Evolutionary conservation across 2,888 invertebrate genomes (phyloP).

Genomic region (Microctonus aethiopoides): DNA sequence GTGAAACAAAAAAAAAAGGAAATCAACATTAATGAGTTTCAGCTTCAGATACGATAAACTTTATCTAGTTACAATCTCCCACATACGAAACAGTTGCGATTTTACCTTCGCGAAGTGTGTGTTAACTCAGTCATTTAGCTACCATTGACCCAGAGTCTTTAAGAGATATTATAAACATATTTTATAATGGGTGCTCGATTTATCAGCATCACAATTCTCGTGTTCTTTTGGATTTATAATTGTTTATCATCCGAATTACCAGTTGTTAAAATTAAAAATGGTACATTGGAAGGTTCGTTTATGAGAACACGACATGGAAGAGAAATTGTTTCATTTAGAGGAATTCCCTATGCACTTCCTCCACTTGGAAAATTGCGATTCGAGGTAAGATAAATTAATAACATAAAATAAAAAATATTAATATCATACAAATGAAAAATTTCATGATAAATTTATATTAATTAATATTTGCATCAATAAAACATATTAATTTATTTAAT

Average conservation of each 20-base stretch:
- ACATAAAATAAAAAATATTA: background rate
- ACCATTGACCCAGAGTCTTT: background rate
- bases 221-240: background rate
- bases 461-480: no score
- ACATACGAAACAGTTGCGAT: conserved; percentile 15
- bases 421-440: no score
- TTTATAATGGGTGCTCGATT: background rate
- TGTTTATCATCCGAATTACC: conserved; percentile 38
- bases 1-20: no score
- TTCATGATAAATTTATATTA: no score
- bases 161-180: no score
- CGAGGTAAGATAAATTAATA: conserved; percentile 66
- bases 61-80: conserved; percentile 13
- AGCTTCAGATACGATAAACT: background rate
- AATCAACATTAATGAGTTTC: conserved; percentile 4
- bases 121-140: background rate
- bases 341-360: conserved; percentile 73
- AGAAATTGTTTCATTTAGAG: conserved; percentile 71
- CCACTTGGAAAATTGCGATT: conserved; percentile 73
- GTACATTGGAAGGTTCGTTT: conserved; percentile 69
- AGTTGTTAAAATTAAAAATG: conserved; percentile 65
- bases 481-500: no score
- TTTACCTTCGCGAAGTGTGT: conserved; percentile 22
- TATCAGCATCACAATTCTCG: background rate
- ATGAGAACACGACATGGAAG: conserved; percentile 70